Percentiles rank a stretch among this genome's conserved stretches.
phyloP scores from a whole-genome alignment of 2,888 invertebrate species.

The Teleogryllus oceanicus region DNA sequence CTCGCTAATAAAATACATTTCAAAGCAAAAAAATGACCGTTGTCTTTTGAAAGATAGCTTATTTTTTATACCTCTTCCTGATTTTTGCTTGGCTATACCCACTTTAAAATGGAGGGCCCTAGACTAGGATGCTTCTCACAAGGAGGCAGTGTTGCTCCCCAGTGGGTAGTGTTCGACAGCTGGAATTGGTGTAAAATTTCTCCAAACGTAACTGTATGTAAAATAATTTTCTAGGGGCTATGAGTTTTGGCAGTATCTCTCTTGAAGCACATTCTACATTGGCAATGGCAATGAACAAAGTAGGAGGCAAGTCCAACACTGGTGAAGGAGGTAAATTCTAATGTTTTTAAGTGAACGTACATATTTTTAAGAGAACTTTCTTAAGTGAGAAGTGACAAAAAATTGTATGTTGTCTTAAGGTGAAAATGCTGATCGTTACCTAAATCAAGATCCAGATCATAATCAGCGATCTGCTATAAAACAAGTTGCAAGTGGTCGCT shows the following conservation, averaged over 20 bases:
- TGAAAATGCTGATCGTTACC: constrained; percentile 64
- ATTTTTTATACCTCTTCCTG: too few species aligned
- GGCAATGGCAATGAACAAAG: constrained; percentile 95
- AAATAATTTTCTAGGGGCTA: constrained; percentile 64
- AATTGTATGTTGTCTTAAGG: constrained; percentile 41
- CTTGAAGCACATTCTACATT: constrained; percentile 92
- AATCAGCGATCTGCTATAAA: constrained; percentile 94
- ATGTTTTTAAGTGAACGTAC: constrained; percentile 18
- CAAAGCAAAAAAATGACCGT: too few species aligned
- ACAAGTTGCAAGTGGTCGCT: constrained; percentile 97
- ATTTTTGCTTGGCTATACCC: too few species aligned
- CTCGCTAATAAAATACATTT: too few species aligned
- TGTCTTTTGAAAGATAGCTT: too few species aligned
- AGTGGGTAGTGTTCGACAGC: too few species aligned
- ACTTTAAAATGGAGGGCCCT: too few species aligned
- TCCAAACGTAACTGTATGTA: not conserved
- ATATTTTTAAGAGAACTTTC: too few species aligned
- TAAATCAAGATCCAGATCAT: constrained; percentile 72
- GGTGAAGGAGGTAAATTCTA: constrained; percentile 80
- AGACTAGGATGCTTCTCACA: too few species aligned
- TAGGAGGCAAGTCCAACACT: constrained; percentile 97
- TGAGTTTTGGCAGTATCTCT: constrained; percentile 97
- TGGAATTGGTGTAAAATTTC: too few species aligned
- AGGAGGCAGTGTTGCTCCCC: too few species aligned
- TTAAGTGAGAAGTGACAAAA: constrained; percentile 42